Conservation (phyloP, 2,888 invertebrate species). For the Flexamia atlantica region DNA sequence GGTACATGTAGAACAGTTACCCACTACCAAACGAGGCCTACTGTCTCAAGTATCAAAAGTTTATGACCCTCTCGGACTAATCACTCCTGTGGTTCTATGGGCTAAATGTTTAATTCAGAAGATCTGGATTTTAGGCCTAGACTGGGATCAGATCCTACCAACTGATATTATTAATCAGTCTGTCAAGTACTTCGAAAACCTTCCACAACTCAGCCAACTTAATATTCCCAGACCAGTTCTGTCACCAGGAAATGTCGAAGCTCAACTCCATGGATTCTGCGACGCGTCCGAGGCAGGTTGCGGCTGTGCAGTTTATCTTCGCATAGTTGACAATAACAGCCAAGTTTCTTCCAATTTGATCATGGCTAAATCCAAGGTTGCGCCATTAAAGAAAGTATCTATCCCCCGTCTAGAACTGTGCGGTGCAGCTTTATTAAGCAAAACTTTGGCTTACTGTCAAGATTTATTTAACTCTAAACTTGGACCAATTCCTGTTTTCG, state of each 20-base stretch:
- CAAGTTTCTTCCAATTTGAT: not conserved
- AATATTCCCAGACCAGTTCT: not conserved
- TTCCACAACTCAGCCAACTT: not conserved
- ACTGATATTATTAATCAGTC: not conserved
- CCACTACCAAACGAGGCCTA: slow-evolving; percentile 68
- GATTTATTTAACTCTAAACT: not conserved
- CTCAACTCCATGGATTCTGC: slow-evolving; percentile 12
- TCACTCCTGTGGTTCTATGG: slow-evolving; percentile 67
- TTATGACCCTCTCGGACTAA: slow-evolving; percentile 70
- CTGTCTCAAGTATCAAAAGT: slow-evolving; percentile 68
- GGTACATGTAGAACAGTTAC: not conserved
- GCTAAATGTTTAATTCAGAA: slow-evolving; percentile 68
- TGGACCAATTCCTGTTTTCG: not conserved
- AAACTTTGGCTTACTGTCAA: not conserved
- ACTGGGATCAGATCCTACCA: slow-evolving; percentile 70
- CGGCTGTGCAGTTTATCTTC: not conserved
- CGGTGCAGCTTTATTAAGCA: slow-evolving; percentile 14
- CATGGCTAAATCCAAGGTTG: not conserved
- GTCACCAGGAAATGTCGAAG: not conserved
- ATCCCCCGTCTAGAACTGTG: slow-evolving; percentile 27
- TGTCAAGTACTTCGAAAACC: not conserved
- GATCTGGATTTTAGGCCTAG: slow-evolving; percentile 68
- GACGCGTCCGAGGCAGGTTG: slow-evolving; percentile 6
- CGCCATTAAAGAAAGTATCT: not conserved
- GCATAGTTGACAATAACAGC: not conserved